These are phyloP conservation scores for Eupithecia pulchellata DNA, from an alignment of 2,888 invertebrate species.

Conservation along the genomic window DNA sequence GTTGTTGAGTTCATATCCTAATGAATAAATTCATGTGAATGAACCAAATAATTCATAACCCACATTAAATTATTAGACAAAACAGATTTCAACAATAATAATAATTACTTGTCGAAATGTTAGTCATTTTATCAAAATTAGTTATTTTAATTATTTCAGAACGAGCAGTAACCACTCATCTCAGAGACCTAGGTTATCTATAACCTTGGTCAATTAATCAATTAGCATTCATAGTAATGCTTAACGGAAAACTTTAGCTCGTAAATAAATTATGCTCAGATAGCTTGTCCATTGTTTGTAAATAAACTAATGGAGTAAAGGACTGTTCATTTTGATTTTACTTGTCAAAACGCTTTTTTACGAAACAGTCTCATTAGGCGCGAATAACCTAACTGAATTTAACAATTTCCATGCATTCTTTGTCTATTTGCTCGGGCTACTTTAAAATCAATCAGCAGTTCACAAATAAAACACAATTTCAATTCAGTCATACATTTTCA, in stretches of 20 bases:
- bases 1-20: no score
- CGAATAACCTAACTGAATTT: not conserved
- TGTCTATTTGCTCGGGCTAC: no score
- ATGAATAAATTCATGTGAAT: not conserved
- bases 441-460: no score
- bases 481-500: no score
- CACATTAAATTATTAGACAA: not conserved
- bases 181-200: not conserved
- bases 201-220: not conserved
- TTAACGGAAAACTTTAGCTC: constrained; percentile 16
- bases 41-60: not conserved
- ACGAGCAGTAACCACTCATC: not conserved
- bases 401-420: not conserved
- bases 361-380: no score
- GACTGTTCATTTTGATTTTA: not conserved
- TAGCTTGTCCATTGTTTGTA: not conserved
- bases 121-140: no score
- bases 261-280: not conserved
- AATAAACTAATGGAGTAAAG: no score
- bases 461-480: no score
- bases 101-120: not conserved
- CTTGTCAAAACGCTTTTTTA: not conserved
- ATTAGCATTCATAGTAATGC: constrained; percentile 2
- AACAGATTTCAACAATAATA: not conserved
- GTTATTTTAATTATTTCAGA: not conserved